Conservation (phyloP, 2,113 vertebrate species). For the Neodontobutis hainanensis region DNA sequence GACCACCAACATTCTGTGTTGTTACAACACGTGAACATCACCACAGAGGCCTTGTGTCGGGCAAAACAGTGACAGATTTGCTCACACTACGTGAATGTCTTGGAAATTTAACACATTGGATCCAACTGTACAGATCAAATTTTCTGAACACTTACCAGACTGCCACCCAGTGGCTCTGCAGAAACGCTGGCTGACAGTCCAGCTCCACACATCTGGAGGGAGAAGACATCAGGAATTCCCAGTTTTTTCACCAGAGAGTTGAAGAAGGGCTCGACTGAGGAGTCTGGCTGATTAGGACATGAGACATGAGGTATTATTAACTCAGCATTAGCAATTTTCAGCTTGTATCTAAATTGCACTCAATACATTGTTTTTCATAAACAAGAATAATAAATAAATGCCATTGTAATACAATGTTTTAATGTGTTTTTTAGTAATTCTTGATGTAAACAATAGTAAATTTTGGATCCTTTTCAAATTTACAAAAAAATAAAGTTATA, state of each 20-base stretch:
- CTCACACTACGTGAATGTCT: constrained; percentile 63
- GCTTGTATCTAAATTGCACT: neutral
- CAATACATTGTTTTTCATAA: neutral
- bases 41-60: constrained; percentile 19
- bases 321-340: neutral
- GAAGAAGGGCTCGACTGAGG: constrained; percentile 93
- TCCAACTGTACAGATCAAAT: constrained; percentile 46
- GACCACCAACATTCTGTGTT: constrained; percentile 44
- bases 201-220: constrained; percentile 96
- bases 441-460: no score
- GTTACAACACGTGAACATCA: constrained; percentile 44
- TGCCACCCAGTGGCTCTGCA: constrained; percentile 84
- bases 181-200: constrained; percentile 80
- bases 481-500: no score
- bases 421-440: no score
- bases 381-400: no score
- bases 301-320: neutral
- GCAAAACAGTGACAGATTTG: constrained; percentile 62
- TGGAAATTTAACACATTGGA: constrained; percentile 45
- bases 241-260: constrained; percentile 90
- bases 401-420: no score
- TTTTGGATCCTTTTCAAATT: no score
- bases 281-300: constrained; percentile 86
- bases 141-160: constrained; percentile 87
- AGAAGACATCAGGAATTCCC: constrained; percentile 89